Evolutionary conservation across 1,140 invertebrate species (phyloP).

Genomic region (Alviniconcha marisindica): DNA sequence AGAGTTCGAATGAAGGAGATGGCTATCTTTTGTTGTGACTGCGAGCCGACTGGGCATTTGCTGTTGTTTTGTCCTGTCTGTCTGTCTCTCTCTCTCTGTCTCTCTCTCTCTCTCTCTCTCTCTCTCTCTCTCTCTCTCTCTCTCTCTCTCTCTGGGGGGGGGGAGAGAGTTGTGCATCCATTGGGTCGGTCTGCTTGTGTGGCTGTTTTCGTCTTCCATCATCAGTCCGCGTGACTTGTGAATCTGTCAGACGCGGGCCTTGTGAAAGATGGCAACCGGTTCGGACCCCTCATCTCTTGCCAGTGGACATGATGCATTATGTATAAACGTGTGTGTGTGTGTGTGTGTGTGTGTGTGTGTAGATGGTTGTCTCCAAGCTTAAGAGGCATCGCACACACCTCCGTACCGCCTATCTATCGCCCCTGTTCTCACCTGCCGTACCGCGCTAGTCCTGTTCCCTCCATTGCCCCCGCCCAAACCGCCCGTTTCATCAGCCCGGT

Average conservation of each 20-base stretch:
- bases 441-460: not conserved
- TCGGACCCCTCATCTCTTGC: not conserved
- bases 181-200: not conserved
- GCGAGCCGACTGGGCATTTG: too few relatives aligned
- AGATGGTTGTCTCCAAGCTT: not conserved
- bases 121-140: not conserved
- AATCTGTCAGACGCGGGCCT: not conserved
- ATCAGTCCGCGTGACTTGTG: not conserved
- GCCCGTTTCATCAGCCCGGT: not conserved
- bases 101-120: not conserved
- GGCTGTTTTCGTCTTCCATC: not conserved
- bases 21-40: not conserved
- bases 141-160: not conserved
- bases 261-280: not conserved
- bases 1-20: not conserved
- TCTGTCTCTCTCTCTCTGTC: not conserved
- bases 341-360: not conserved
- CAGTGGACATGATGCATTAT: constrained; percentile 9
- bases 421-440: not conserved
- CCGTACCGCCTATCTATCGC: not conserved
- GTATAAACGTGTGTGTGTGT: not conserved
- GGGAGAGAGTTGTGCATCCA: not conserved
- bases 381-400: not conserved
- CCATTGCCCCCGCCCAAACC: not conserved
- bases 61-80: not conserved